phyloP scores from a whole-genome alignment of 2,888 invertebrate genomes.

The Arge pagana region DNA sequence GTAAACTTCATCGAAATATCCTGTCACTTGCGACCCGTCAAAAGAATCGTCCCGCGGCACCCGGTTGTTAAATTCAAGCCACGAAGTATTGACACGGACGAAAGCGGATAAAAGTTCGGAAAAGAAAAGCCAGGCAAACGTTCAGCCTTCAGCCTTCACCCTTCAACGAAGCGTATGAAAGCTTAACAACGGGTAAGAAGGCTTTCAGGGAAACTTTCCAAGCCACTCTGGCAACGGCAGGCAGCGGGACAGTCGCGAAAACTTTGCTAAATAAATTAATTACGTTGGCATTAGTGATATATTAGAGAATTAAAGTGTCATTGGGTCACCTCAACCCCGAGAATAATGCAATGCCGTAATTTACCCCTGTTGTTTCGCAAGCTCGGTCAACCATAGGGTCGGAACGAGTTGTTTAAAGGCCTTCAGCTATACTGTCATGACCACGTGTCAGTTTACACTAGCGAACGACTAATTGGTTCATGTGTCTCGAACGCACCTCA shows the following conservation, averaged over 20 bases:
- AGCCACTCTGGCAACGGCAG: conserved; percentile 12
- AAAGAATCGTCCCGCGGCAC: too few relatives aligned
- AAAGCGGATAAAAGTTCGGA: conserved; percentile 14
- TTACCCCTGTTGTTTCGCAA: too few relatives aligned
- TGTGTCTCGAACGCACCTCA: too few relatives aligned
- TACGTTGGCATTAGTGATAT: conserved; percentile 3
- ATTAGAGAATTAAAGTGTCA: conserved; percentile 16
- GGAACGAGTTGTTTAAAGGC: too few relatives aligned
- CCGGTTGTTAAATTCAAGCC: too few relatives aligned
- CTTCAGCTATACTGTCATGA: too few relatives aligned
- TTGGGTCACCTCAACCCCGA: conserved; percentile 1
- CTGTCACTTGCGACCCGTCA: too few relatives aligned
- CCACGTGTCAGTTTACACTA: too few relatives aligned
- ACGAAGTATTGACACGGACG: conserved; percentile 2
- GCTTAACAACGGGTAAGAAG: conserved; percentile 11
- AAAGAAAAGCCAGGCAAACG: conserved; percentile 7
- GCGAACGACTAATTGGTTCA: too few relatives aligned
- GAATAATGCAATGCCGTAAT: too few relatives aligned
- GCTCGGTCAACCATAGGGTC: too few relatives aligned
- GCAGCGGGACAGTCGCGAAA: not conserved
- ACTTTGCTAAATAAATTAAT: conserved; percentile 14
- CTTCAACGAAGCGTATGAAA: not conserved
- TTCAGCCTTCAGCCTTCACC: conserved; percentile 7
- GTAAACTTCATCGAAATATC: too few relatives aligned
- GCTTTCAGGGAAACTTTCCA: conserved; percentile 1